Percentiles rank a stretch among this genome's conserved stretches.
Evolutionary conservation across 30 jellyfish, hydroid and myxozoan genomes (phyloP).

Genomic region (Clytia hemisphaerica): DNA sequence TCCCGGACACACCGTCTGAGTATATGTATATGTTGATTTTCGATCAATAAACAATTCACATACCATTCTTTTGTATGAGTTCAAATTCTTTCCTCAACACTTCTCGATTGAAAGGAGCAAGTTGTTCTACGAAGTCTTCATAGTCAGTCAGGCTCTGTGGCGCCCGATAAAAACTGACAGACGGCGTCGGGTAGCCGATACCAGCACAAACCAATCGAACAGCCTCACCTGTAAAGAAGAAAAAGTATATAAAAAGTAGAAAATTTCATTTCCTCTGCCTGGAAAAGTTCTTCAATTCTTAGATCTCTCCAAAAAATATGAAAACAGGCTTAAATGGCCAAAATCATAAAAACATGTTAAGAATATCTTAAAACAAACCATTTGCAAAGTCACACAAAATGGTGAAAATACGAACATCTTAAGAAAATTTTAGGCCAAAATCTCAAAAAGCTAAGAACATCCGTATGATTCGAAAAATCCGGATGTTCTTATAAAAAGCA

Average conservation of each 20-base stretch:
- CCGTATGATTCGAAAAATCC: too few species aligned
- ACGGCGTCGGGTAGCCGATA: not conserved
- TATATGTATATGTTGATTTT: not conserved
- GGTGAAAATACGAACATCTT: not conserved
- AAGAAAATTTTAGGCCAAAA: not conserved
- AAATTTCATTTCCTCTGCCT: not conserved
- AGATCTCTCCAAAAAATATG: not conserved
- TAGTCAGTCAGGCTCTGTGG: not conserved
- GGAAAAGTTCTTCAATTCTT: not conserved
- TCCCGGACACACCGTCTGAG: not conserved
- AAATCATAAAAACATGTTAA: not conserved
- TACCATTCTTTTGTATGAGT: not conserved
- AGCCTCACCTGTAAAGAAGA: not conserved
- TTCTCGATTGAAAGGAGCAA: not conserved
- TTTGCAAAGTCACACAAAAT: not conserved
- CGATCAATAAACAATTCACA: not conserved
- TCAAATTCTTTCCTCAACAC: not conserved
- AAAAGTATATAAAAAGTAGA: not conserved
- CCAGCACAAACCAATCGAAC: not conserved
- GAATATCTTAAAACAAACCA: not conserved
- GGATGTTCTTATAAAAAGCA: too few species aligned
- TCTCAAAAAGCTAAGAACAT: not conserved
- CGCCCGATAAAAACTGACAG: not conserved
- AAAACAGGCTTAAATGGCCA: not conserved
- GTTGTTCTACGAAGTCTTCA: not conserved